phyloP scores from a whole-genome alignment of 2,797 vertebrate genomes.

The Arnoldichthys spilopterus region DNA sequence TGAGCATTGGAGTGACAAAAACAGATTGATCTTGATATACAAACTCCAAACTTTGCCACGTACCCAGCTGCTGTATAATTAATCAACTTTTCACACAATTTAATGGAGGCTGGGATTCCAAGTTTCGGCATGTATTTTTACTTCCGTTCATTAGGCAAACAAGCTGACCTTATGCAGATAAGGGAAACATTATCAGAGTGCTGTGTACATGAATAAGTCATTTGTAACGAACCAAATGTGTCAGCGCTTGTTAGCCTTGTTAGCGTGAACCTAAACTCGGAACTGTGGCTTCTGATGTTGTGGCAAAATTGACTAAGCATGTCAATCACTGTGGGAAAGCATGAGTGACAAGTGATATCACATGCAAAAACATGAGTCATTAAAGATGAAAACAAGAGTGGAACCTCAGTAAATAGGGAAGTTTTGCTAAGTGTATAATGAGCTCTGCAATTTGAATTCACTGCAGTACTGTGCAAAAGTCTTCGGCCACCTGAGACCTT shows the following conservation, averaged over 20 bases:
- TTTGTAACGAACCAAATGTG: neutral
- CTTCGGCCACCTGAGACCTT: neutral
- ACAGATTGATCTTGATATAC: neutral
- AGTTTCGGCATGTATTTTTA: neutral
- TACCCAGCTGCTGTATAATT: neutral
- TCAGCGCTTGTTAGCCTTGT: conserved; percentile 21
- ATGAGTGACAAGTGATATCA: conserved; percentile 1
- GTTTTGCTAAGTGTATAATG: conserved; percentile 15
- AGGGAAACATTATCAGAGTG: neutral
- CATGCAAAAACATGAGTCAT: conserved; percentile 20
- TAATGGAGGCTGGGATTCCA: neutral
- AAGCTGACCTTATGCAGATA: neutral
- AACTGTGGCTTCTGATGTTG: neutral
- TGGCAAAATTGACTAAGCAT: neutral
- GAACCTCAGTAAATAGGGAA: conserved; percentile 1
- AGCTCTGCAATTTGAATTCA: neutral
- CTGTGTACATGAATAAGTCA: conserved; percentile 18
- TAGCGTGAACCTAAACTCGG: neutral
- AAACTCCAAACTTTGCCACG: neutral
- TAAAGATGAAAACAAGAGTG: conserved; percentile 1
- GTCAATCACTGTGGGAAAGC: conserved; percentile 6
- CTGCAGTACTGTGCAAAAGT: neutral
- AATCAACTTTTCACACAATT: neutral
- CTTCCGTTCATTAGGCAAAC: neutral
- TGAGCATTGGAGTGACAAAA: neutral